Base-by-base conservation (phyloP, 2,113 vertebrate genomes). In the Epinephelus lanceolatus region DNA sequence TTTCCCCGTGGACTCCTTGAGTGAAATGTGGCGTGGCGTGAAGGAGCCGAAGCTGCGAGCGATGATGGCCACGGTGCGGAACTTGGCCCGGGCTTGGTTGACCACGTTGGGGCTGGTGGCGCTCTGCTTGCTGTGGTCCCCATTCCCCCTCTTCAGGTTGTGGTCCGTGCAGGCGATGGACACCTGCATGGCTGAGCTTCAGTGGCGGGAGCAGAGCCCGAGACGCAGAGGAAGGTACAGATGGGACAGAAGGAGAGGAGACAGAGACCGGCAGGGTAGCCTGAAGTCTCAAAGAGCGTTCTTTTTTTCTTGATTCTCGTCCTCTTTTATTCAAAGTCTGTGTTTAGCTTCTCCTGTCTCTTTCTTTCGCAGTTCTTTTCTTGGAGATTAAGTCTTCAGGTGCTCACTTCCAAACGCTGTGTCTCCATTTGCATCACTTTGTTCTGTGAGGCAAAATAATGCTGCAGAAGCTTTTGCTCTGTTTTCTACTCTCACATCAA, bases 91-190 rank as follows among this genome's bases (percentile, higher is more conserved):
- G 86, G 98, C 98, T 21, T 98, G 98, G 91, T 97, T 99, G 78
- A 99, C 98, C 92, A 97, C 97, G 73, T 97, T 97, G 87, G 98
- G 97, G 90, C 97, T 97, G 55, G 95, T 93, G 95, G 96, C 92
- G 87, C 89, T 98, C 96, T 97, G 97, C 93, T 99, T 99, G 95
- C 97, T 96, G 91, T 99, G 97, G 83, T 99, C 98, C 65, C 97
- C 98, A 94, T 98, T 99, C 37, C 98, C 96, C 78, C 96, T 95
- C 96, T 99, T 99, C 93, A 99, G 90, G 93, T 97, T 99, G 94
- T 99, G 98, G 90, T 99, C 98, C 0, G 98, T 99, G 94, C 98
- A 99, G 89, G 98, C 98, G 79, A 99, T 99, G 91, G 98, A 99
- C 95, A 99, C 98, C 95, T 99, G 98, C 98, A 99, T 99, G 94